phyloP scores from a whole-genome alignment of 92 coral and sea anemone species.

The Actinernus sp. region DNA sequence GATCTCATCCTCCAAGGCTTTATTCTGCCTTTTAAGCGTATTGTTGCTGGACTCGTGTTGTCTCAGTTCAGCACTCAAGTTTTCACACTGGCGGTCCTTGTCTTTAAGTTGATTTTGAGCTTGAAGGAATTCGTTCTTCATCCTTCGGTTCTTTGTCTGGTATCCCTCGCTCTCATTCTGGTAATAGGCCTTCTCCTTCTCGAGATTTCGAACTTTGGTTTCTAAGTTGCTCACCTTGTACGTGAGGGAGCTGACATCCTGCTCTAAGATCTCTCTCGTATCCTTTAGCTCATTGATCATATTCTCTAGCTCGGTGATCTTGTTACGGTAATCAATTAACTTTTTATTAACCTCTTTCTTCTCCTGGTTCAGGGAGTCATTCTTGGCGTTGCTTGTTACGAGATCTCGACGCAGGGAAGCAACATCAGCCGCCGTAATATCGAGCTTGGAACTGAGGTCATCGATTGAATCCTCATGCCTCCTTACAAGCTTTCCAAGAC shows the following conservation, averaged over 20 bases:
- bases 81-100: conserved; percentile 73
- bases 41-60: conserved; percentile 57
- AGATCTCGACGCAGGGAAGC: conserved; percentile 70
- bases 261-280: conserved; percentile 64
- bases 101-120: conserved; percentile 85
- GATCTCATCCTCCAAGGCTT: conserved; percentile 56
- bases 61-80: conserved; percentile 58
- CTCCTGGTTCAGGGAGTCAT: conserved; percentile 59
- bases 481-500: conserved; percentile 76
- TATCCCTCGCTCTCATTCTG: conserved; percentile 60
- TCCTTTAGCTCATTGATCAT: conserved; percentile 60
- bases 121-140: conserved; percentile 75
- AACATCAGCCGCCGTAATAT: conserved; percentile 59
- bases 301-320: conserved; percentile 43
- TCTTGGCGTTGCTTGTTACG: conserved; percentile 58
- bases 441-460: conserved; percentile 51
- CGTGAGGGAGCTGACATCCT: conserved; percentile 58
- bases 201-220: conserved; percentile 56
- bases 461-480: conserved; percentile 69
- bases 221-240: conserved; percentile 78
- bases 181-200: conserved; percentile 72
- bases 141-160: conserved; percentile 59
- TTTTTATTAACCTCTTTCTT: conserved; percentile 63
- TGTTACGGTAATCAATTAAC: conserved; percentile 45
- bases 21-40: conserved; percentile 61